A percentile compares a stretch with the other conserved stretches of the same genome.
phyloP scores from a whole-genome alignment of 2,797 vertebrate species.

The Arrhamphus sclerolepis region DNA sequence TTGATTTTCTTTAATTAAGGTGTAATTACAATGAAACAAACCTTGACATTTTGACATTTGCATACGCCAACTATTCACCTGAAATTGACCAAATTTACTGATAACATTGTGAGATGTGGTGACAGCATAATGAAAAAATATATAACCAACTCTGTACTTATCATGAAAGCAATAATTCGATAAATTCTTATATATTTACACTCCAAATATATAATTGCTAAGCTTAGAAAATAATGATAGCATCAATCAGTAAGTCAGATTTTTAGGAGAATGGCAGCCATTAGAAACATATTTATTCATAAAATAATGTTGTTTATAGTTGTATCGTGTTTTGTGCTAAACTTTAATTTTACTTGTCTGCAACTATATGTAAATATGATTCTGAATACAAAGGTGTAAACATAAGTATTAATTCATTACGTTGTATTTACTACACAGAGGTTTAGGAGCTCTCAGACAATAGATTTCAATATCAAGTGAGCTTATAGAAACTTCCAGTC shows the following conservation, averaged over 20 bases:
- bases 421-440: conserved; percentile 19
- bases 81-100: conserved; percentile 44
- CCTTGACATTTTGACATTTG: conserved; percentile 43
- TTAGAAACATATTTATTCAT: not conserved
- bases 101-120: conserved; percentile 29
- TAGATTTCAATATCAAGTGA: conserved; percentile 26
- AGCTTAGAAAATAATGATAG: too few species aligned
- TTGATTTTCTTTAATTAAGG: conserved; percentile 21
- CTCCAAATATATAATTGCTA: too few species aligned
- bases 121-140: too few species aligned
- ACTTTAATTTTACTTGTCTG: too few species aligned
- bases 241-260: too few species aligned
- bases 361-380: not conserved
- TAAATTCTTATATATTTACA: too few species aligned
- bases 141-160: too few species aligned
- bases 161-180: too few species aligned
- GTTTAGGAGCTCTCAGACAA: conserved; percentile 26
- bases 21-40: conserved; percentile 30
- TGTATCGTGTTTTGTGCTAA: too few species aligned
- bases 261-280: conserved; percentile 7
- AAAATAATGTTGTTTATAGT: too few species aligned
- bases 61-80: conserved; percentile 43
- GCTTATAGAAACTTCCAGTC: conserved; percentile 21
- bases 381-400: not conserved
- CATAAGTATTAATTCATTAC: not conserved